These are phyloP conservation scores for Galbula dea DNA, from an alignment of 2,113 vertebrate species.

Conservation along the genomic window DNA sequence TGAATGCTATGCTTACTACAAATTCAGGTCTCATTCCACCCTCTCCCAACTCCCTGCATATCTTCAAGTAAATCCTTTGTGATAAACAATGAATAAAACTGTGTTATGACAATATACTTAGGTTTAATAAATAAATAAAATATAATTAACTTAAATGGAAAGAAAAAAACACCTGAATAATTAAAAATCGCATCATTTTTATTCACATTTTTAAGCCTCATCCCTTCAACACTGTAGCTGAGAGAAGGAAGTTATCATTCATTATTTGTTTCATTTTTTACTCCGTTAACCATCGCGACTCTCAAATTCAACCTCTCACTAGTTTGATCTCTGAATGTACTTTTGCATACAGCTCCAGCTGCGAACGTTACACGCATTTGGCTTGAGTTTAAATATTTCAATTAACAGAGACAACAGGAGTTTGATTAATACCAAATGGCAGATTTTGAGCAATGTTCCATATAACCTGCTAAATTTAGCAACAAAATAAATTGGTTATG, in stretches of 20 bases:
- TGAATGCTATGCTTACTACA: neutral
- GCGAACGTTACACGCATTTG: slow-evolving; percentile 47
- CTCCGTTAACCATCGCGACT: neutral
- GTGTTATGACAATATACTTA: neutral
- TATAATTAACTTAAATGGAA: neutral
- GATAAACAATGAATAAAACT: neutral
- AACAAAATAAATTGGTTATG: slow-evolving; percentile 76
- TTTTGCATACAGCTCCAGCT: slow-evolving; percentile 47
- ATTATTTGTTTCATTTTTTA: slow-evolving; percentile 11
- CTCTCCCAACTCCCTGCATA: neutral
- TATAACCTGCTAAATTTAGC: slow-evolving; percentile 75
- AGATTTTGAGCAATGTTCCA: slow-evolving; percentile 78
- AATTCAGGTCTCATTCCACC: neutral
- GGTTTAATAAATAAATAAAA: neutral
- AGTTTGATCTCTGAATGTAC: slow-evolving; percentile 41
- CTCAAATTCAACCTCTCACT: slow-evolving; percentile 1
- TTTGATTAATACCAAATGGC: slow-evolving; percentile 77
- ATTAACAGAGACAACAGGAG: slow-evolving; percentile 79
- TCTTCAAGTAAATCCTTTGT: neutral
- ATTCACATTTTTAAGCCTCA: neutral
- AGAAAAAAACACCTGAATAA: neutral
- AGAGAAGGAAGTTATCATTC: neutral
- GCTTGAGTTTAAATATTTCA: slow-evolving; percentile 77
- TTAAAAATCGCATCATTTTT: neutral
- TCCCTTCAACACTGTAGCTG: neutral